Conservation (phyloP, 2,888 invertebrate species). For the Julus scanicus region DNA sequence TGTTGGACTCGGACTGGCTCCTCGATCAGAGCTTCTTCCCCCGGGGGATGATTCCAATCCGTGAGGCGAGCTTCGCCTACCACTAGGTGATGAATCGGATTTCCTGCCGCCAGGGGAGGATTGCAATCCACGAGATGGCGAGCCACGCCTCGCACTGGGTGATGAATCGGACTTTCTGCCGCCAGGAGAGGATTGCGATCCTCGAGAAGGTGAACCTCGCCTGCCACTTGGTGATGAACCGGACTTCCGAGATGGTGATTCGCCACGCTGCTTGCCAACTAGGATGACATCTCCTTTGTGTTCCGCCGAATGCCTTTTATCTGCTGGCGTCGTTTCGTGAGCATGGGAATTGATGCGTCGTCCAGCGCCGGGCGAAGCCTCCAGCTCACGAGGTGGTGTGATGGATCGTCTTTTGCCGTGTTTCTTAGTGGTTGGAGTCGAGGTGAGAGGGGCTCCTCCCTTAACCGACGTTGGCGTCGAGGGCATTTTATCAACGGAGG, state of each 20-base stretch:
- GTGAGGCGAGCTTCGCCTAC: background rate
- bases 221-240: background rate
- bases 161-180: background rate
- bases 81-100: slow-evolving; percentile 18
- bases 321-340: background rate
- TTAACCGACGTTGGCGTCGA: slow-evolving; percentile 47
- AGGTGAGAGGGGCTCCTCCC: background rate
- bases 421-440: slow-evolving; percentile 42
- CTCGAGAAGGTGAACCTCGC: background rate
- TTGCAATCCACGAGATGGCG: background rate
- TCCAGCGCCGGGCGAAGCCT: background rate
- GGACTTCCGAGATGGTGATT: slow-evolving; percentile 16
- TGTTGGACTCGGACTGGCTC: slow-evolving; percentile 54
- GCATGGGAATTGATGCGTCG: slow-evolving; percentile 3
- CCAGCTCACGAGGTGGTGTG: slow-evolving; percentile 24
- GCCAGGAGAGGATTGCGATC: background rate
- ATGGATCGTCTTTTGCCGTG: background rate
- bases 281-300: background rate
- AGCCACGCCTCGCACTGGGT: slow-evolving; percentile 1
- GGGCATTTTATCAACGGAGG: slow-evolving; percentile 43
- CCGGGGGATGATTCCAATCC: background rate
- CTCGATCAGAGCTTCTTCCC: background rate
- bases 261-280: background rate
- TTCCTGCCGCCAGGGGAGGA: slow-evolving; percentile 26
- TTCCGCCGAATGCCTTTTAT: background rate